Evolutionary conservation across 2,888 invertebrate species (phyloP).

Genomic region (Caenorhabditis sp.): DNA sequence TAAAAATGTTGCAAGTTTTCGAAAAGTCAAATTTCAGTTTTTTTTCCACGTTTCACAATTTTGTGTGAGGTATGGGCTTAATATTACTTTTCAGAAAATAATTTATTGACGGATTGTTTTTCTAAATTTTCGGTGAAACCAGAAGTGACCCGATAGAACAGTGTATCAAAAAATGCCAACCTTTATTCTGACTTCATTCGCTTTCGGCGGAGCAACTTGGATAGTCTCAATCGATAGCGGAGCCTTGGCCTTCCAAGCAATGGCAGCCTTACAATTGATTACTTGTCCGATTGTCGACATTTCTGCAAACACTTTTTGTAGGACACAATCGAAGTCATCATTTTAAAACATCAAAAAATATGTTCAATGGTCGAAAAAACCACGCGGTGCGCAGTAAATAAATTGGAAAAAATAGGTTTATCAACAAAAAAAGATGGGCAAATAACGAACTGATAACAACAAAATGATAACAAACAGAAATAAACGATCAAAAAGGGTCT

Average conservation of each 20-base stretch:
- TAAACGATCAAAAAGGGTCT: neutral
- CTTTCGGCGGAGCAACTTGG: conserved; percentile 90
- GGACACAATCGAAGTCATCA: no score
- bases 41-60: no score
- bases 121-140: no score
- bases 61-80: no score
- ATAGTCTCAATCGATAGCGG: conserved; percentile 88
- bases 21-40: no score
- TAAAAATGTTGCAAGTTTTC: no score
- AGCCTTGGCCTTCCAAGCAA: conserved; percentile 92
- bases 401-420: neutral
- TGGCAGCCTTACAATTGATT: conserved; percentile 91
- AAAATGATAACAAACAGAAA: conserved; percentile 6
- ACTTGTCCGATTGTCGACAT: conserved; percentile 46
- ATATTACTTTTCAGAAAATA: no score
- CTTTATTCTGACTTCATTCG: conserved; percentile 81
- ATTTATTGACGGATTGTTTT: no score
- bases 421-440: neutral
- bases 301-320: neutral
- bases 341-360: neutral
- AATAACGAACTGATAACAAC: conserved; percentile 5
- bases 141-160: neutral
- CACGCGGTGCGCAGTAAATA: neutral
- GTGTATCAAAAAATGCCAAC: no score
- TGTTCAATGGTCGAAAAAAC: neutral